Conservation (phyloP, 2,797 vertebrate species). For the Tragelaphus eurycerus region DNA sequence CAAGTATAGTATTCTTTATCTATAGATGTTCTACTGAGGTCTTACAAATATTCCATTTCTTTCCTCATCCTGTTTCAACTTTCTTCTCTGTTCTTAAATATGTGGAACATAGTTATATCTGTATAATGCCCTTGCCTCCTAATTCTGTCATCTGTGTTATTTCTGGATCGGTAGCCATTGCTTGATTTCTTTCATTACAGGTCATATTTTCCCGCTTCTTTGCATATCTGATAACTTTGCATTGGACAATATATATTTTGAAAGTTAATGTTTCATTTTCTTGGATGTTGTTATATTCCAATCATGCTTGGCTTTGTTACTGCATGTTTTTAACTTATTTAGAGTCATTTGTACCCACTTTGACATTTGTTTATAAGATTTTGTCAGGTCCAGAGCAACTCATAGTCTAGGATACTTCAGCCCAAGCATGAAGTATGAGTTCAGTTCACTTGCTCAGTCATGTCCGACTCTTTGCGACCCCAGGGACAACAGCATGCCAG, state of each 20-base stretch:
- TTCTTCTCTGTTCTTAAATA: neutral
- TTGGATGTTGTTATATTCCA: neutral
- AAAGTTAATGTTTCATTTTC: neutral
- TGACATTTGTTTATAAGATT: neutral
- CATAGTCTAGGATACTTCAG: neutral
- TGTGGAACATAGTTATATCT: neutral
- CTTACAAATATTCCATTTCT: neutral
- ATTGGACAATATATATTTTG: neutral
- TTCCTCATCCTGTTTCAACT: neutral
- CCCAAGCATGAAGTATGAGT: neutral
- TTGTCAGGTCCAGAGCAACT: neutral
- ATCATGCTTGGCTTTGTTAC: neutral
- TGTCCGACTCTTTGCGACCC: accelerated
- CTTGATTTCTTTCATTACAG: neutral
- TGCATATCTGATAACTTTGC: neutral
- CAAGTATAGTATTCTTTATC: neutral
- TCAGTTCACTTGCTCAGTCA: neutral
- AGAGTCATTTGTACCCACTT: neutral
- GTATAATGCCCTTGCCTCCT: neutral
- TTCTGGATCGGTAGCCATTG: neutral
- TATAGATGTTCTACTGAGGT: neutral
- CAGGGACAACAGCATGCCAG: neutral
- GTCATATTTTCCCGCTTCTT: neutral
- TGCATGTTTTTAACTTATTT: neutral
- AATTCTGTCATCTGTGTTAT: neutral